Conservation (phyloP, 2,888 invertebrate species). For the Thymelicus lineola region DNA sequence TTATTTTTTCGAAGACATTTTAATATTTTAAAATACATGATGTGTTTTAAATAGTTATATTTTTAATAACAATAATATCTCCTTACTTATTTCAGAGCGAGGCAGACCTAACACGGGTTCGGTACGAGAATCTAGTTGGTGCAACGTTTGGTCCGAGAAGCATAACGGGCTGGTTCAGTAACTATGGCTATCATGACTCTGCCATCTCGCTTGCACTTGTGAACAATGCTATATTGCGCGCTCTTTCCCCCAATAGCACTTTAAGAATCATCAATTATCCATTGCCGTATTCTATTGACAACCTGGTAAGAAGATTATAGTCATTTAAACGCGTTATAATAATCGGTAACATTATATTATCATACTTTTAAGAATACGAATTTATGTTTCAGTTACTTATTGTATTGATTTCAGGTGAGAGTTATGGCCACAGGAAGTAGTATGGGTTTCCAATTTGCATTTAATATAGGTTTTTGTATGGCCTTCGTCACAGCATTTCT, state of each 20-base stretch:
- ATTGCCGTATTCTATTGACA: constrained; percentile 87
- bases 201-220: constrained; percentile 88
- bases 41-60: too few relatives aligned
- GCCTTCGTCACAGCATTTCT: constrained; percentile 89
- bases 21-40: too few relatives aligned
- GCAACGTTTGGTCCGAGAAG: constrained; percentile 78
- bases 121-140: constrained; percentile 84
- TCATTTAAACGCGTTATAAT: too few relatives aligned
- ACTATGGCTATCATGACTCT: constrained; percentile 91
- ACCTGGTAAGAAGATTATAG: constrained; percentile 73
- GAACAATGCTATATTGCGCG: constrained; percentile 86
- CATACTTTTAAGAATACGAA: too few relatives aligned
- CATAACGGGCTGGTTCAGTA: constrained; percentile 90
- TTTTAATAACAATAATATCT: too few relatives aligned
- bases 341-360: not conserved
- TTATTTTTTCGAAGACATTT: not conserved
- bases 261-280: constrained; percentile 87
- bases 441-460: constrained; percentile 86
- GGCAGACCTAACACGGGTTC: constrained; percentile 67
- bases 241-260: constrained; percentile 69
- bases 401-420: constrained; percentile 61
- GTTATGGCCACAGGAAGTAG: constrained; percentile 78
- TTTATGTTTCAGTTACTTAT: not conserved
- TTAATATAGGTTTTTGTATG: constrained; percentile 92
- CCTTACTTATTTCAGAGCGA: constrained; percentile 55